These are phyloP conservation scores for Pampus argenteus DNA, from an alignment of 2,797 vertebrate species.

Conservation along the genomic window DNA sequence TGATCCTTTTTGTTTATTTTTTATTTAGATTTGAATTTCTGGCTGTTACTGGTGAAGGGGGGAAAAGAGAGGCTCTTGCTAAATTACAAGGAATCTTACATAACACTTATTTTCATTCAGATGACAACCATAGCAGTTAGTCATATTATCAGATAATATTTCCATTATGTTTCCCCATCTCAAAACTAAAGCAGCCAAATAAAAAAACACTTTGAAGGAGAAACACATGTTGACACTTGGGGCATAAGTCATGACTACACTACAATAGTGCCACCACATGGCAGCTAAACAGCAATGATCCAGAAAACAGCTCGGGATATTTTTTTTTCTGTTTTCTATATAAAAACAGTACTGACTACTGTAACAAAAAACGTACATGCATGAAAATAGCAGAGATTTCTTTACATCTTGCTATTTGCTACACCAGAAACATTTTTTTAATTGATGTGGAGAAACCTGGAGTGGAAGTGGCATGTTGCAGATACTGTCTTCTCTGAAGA, in stretches of 20 bases:
- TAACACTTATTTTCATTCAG: conserved; percentile 15
- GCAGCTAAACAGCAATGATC: neutral
- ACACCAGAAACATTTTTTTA: neutral
- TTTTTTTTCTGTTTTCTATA: neutral
- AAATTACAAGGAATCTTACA: conserved; percentile 16
- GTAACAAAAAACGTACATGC: neutral
- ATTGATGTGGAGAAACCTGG: neutral
- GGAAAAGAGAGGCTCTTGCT: neutral
- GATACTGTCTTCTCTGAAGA: conserved; percentile 21
- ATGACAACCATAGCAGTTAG: neutral
- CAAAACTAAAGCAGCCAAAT: conserved; percentile 10
- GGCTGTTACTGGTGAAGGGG: neutral
- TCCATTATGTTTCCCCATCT: neutral
- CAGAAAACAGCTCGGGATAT: neutral
- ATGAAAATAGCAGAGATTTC: neutral
- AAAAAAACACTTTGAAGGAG: neutral
- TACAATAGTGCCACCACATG: conserved; percentile 28
- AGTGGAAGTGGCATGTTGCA: conserved; percentile 15
- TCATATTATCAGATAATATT: conserved; percentile 11
- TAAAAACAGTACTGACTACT: neutral
- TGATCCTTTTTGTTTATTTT: too few relatives aligned
- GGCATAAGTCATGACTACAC: neutral
- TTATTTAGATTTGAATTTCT: neutral
- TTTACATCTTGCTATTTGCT: too few relatives aligned
- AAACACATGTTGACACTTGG: conserved; percentile 6